Conservation (phyloP, 2,113 vertebrate genomes). For the Microcebus tavaratra region DNA sequence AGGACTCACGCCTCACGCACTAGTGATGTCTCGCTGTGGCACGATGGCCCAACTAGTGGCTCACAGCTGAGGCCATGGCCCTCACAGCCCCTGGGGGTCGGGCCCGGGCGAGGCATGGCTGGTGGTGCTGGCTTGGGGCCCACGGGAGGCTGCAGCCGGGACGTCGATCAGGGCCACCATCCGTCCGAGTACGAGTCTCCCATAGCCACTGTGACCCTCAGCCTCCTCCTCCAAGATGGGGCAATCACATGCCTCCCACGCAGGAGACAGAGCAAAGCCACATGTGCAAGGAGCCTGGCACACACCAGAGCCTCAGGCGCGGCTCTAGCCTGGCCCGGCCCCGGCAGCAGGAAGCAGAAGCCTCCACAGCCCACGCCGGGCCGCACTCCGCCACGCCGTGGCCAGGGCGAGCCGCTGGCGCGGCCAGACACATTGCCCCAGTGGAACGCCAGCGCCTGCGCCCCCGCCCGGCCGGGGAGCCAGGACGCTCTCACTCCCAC, state of each 20-base stretch:
- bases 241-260: rapidly evolving
- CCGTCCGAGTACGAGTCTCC: not conserved
- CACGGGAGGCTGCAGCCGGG: not conserved
- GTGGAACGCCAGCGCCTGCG: rapidly evolving
- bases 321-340: not conserved
- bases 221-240: not conserved
- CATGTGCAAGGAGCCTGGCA: not conserved
- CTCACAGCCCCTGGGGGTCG: not conserved
- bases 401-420: not conserved
- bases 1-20: rapidly evolving
- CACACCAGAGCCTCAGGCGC: not conserved
- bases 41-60: too few relatives aligned
- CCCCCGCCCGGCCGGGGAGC: not conserved
- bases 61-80: not conserved
- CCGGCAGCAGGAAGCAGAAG: not conserved
- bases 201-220: not conserved
- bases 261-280: not conserved
- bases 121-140: not conserved
- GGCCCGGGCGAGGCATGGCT: rapidly evolving
- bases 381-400: not conserved
- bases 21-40: too few relatives aligned
- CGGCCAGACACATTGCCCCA: not conserved
- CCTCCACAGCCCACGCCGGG: not conserved
- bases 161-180: rapidly evolving
- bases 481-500: not conserved